Evolutionary conservation across 2,113 vertebrate species (phyloP).

Genomic region (Eulacestoma nigropectus): DNA sequence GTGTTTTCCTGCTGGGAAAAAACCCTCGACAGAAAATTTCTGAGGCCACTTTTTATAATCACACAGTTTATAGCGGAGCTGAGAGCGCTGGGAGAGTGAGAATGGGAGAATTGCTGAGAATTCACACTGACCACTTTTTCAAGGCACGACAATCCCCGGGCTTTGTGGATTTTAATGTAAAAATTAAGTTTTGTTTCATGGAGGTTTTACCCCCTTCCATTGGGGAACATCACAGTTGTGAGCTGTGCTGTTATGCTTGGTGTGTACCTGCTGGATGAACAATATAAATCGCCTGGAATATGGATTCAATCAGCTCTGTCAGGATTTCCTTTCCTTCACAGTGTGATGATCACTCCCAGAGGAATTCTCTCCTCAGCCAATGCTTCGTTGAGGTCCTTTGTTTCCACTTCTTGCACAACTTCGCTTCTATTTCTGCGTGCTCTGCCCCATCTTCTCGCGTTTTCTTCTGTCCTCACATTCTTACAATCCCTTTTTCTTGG

Average conservation of each 20-base stretch:
- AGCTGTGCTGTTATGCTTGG: background rate
- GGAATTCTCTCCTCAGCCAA: background rate
- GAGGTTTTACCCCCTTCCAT: background rate
- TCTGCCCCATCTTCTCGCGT: background rate
- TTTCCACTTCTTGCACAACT: background rate
- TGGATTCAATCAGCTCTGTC: background rate
- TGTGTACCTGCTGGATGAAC: accelerated
- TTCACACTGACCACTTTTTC: background rate
- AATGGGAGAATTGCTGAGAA: background rate
- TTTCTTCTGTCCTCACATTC: background rate
- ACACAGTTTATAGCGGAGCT: background rate
- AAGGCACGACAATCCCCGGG: background rate
- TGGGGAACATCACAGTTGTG: accelerated
- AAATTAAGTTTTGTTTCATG: background rate
- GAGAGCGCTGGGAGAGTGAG: background rate
- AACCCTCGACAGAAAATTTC: background rate
- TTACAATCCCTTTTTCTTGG: background rate
- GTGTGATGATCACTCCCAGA: background rate
- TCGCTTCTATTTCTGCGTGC: background rate
- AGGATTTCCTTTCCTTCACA: background rate
- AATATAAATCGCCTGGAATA: accelerated
- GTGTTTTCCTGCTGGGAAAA: background rate
- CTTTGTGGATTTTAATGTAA: background rate
- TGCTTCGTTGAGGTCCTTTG: background rate
- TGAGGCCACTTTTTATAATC: background rate